Evolutionary conservation across 2,888 invertebrate species (phyloP), one percentile per base, ranked within the genome.

Genomic region (Torymus texanus): DNA sequence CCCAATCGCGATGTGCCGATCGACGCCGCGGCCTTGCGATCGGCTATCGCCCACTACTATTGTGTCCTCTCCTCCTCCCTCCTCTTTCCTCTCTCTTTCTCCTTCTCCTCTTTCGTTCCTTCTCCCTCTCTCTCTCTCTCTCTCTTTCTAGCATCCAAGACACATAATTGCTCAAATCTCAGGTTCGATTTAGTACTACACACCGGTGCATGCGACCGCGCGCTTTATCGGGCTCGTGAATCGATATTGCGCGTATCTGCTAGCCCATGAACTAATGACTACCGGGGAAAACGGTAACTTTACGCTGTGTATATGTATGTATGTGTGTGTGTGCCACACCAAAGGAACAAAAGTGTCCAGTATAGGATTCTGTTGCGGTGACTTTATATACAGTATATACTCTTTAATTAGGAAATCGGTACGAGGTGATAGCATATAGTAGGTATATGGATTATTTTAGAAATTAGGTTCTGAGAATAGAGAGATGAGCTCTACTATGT

Each of bases 271-370:
- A 62, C 70, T 81, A 81, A 81, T 78, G 78, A 81, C 81, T 81
- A 73, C 73, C 81, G 81, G 29, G 29, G 78, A 79, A 81, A 78
- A 78, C 81, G 80, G 80, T 81, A 81, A 81, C 78, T 70, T 66
- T 41, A 78, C 16, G 61, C 80, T n/a, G 16, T 2, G 50, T 13
- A 21, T 13, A 67, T 55, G 14, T 67, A n/a, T 11, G 16, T 11
- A n/a, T 14, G n/a, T 21, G 5, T 10, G 21, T 21, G 21, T 21
- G 21, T 21, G 21, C 21, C 21, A 21, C 4, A 29, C 29, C 4
- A 29, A 29, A 5, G 29, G 5, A 29, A 29, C 29, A 29, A 29
- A 29, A 29, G 29, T 29, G 29, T 29, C 29, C 4, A 0, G 29
- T 5, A 29, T 21, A 21, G 29, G 29, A 29, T 29, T 29, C 29